Conservation (phyloP, 2,888 invertebrate genomes). For the Tetragonula carbonaria region DNA sequence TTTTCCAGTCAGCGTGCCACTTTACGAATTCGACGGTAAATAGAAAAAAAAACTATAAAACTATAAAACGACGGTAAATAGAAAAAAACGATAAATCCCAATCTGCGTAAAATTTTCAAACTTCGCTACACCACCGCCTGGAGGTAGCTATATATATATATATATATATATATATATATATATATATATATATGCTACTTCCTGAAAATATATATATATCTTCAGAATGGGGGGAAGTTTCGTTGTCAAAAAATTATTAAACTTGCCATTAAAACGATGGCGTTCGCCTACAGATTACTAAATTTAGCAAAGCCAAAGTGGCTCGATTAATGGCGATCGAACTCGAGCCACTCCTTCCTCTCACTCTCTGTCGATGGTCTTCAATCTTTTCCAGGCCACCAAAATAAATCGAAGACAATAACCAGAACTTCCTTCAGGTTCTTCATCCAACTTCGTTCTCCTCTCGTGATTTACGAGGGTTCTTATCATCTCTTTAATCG, state of each 20-base stretch:
- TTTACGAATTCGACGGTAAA: neutral
- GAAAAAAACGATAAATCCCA: neutral
- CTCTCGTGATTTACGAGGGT: neutral
- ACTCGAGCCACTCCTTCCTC: neutral
- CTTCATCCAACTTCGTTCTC: neutral
- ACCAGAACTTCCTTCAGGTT: constrained; percentile 19
- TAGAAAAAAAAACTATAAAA: neutral
- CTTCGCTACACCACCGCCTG: neutral
- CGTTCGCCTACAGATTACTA: neutral
- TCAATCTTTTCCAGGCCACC: neutral
- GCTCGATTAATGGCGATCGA: neutral
- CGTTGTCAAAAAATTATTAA: constrained; percentile 24
- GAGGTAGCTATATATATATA: no score
- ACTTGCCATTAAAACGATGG: neutral
- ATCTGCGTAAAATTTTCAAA: constrained; percentile 26
- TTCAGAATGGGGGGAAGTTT: neutral
- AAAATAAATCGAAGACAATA: constrained; percentile 41
- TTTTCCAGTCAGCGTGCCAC: neutral
- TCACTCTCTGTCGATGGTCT: neutral
- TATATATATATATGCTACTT: no score
- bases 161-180: no score
- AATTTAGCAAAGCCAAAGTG: constrained; percentile 33
- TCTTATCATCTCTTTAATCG: neutral
- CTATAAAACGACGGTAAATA: no score
- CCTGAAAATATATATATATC: no score